A percentile compares a stretch with the other conserved stretches of the same genome.
These are phyloP conservation scores for Coecobrya sp. DNA, from an alignment of 2,888 invertebrate genomes.

Conservation along the genomic window DNA sequence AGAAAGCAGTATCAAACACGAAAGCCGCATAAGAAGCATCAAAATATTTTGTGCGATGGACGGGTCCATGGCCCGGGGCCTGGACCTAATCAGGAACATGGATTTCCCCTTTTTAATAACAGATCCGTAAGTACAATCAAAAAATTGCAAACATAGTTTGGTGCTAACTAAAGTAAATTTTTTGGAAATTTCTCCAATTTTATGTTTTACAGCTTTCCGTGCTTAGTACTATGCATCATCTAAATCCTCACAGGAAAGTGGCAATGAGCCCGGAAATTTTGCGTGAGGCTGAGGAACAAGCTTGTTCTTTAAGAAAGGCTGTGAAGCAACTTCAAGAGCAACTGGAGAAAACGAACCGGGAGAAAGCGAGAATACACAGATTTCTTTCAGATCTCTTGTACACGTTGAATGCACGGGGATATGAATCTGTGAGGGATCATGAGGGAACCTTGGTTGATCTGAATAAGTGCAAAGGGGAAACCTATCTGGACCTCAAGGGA, in stretches of 20 bases:
- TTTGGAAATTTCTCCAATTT: neutral
- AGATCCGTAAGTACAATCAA: conserved; percentile 55
- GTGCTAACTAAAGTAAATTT: neutral
- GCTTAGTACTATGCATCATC: conserved; percentile 74
- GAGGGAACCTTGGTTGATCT: conserved; percentile 83
- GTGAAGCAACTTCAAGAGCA: conserved; percentile 74
- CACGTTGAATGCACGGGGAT: conserved; percentile 84
- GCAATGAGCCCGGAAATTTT: conserved; percentile 78
- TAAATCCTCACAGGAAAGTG: conserved; percentile 76
- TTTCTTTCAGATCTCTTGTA: conserved; percentile 84
- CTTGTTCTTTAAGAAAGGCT: conserved; percentile 61
- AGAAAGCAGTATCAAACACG: conserved; percentile 12
- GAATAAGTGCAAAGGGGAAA: conserved; percentile 83
- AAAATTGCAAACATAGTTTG: no score
- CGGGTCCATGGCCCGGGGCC: neutral
- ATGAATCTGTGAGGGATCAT: conserved; percentile 83
- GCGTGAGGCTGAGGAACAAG: conserved; percentile 76
- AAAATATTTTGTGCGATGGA: conserved; percentile 52
- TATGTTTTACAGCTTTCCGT: conserved; percentile 58
- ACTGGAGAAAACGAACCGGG: conserved; percentile 73
- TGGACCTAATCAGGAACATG: conserved; percentile 46
- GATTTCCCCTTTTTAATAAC: conserved; percentile 64
- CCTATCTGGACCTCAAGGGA: conserved; percentile 83
- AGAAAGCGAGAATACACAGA: conserved; percentile 75
- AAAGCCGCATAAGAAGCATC: conserved; percentile 46